Evolutionary conservation across 2,888 invertebrate species (phyloP), one percentile per base, ranked within the genome.

Genomic region (Dryocosmus kuriphilus): DNA sequence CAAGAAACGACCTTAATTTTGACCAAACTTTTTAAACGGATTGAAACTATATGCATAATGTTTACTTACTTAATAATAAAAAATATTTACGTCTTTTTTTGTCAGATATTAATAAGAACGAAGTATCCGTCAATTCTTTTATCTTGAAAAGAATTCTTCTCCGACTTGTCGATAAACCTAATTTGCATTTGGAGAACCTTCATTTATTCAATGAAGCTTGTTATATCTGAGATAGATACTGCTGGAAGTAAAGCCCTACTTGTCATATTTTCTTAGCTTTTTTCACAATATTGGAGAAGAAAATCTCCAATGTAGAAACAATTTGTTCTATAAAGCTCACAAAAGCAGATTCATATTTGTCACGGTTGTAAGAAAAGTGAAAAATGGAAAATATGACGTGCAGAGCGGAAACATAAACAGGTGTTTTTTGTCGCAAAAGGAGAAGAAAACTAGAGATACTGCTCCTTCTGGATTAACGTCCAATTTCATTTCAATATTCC

Each of bases 401-500:
- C 24, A 22, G 35, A 65, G 16, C 16, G 41, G 14, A 41, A 41
- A 65, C 16, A 35, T n/a, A 38, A 63, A 41, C 35, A 65, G n/a
- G 16, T 11, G 16, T 2, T 6, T 38, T 24, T 65, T 65, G 14
- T 38, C 24, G 9, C 1, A n/a, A n/a, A 11, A 8, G 1, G 7
- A 38, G 7, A 24, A 35, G 32, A 11, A 63, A 32, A 35, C 2
- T 22, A 38, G 4, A 22, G 32, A 38, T 22, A 2, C 11, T 11
- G 38, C 35, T 35, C 35, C 35, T 11, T 22, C 38, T n/a, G 38
- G 38, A 63, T 63, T 63, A 63, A 38, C 11, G 11, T 38, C 63
- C 63, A 63, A 63, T 63, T 63, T 38, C 35, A 63, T 63, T 63
- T 63, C 35, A 63, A 63, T 63, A 63, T 63, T 67, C 24, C 27